Percentiles rank a stretch among this genome's conserved stretches.
Conservation (phyloP, 2,888 invertebrate genomes). For the Corbicula japonica region DNA sequence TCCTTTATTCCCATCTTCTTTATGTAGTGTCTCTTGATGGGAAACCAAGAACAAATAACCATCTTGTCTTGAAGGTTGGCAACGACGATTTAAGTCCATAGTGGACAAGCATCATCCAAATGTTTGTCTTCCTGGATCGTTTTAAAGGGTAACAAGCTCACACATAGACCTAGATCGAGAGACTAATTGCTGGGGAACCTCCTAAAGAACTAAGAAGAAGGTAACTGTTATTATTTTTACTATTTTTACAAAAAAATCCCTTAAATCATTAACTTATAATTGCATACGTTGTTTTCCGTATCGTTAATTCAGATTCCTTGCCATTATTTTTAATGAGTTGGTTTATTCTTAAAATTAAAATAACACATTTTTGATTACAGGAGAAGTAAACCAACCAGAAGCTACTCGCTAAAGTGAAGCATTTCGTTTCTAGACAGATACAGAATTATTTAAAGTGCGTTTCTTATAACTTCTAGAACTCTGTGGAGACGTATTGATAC, state of each 20-base stretch:
- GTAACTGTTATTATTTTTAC: slow-evolving; percentile 1
- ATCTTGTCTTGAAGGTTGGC: slow-evolving; percentile 7
- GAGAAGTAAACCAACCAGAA: slow-evolving; percentile 2
- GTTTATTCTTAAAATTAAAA: not conserved
- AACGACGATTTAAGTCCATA: slow-evolving; percentile 6
- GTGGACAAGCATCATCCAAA: not conserved
- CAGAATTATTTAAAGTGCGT: not conserved
- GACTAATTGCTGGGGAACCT: slow-evolving; percentile 4
- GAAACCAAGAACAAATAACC: slow-evolving; percentile 2
- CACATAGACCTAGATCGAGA: slow-evolving; percentile 2
- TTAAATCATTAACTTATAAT: not conserved
- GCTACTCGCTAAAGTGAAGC: not conserved
- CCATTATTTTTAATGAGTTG: not conserved
- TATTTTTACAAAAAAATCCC: no score
- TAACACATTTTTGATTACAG: not conserved
- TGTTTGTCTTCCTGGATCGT: slow-evolving; percentile 3
- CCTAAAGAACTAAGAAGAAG: no score
- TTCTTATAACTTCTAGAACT: not conserved
- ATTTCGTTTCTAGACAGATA: not conserved
- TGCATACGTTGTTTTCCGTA: slow-evolving; percentile 6
- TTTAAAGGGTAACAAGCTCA: slow-evolving; percentile 7
- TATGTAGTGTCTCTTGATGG: slow-evolving; percentile 3
- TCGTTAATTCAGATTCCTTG: not conserved
- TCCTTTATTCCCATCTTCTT: no score
- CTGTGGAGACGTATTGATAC: no score